Evolutionary conservation across 2,113 vertebrate species (phyloP), one percentile per base, ranked within the genome.

Genomic region (Lipotes vexillifer): DNA sequence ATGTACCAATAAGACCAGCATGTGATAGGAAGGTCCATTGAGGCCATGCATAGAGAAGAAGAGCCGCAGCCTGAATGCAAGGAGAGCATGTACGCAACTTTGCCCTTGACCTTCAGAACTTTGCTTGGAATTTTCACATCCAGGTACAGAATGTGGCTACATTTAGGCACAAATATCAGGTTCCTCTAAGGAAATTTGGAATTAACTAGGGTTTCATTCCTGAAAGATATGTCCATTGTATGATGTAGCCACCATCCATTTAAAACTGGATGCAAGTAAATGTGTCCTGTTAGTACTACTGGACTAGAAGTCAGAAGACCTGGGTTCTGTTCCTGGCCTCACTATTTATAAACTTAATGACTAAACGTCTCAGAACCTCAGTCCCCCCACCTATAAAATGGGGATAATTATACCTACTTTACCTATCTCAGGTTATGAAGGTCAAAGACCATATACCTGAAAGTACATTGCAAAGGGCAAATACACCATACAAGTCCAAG

Each of bases 31-130:
- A 59, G 33, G n/a, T 77, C 55, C 69, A 20, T 0, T 5, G 66
- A 86, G 44, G 10, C 55, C 41, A 11, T 1, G 20, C 20, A 6
- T 4, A 44, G 36, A 14, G 15, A 63, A 36, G 6, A 38, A 20
- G 49, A 69, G 25, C 44, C 9, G 6, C 36, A 25, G n/a, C n/a
- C 66, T 75, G 36, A 52, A 74, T 0, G 21, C 6, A 18, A 78
- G 63, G 15, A 83, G 29, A 77, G 29, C 41, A 41, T 46, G 68
- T 49, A 49, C 11, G 95, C 46, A 77, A 17, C 44, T 88, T 93
- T 78, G 86, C 46, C 52, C 68, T 87, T 93, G 81, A 93, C 69
- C 46, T 95, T 82, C 49, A 93, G 75, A 83, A 78, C 18, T 77
- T 90, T 10, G 6, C 36, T 90, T 77, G 52, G 44, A 66, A 93